Conservation (phyloP, 92 coral and sea anemone species). For the Virgularia gustaviana region DNA sequence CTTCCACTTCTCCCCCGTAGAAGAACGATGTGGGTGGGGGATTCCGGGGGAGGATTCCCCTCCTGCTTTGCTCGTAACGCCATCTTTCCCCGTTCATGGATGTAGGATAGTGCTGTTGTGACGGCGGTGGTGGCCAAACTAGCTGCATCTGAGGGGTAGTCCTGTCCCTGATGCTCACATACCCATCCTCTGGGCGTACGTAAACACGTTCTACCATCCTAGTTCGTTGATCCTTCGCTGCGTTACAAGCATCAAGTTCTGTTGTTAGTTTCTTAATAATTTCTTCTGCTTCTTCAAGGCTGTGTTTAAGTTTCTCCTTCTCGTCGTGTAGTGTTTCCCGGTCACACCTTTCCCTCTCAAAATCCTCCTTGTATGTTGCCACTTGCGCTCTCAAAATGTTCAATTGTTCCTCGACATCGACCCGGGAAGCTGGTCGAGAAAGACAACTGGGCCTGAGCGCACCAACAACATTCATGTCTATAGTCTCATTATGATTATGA, state of each 20-base stretch:
- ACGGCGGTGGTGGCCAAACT: conserved; percentile 57
- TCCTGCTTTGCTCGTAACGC: conserved; percentile 78
- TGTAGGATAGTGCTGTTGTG: too few species aligned
- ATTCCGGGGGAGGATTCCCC: conserved; percentile 87
- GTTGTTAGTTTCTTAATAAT: conserved; percentile 71
- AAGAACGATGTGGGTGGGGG: conserved; percentile 73
- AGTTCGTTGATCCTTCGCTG: conserved; percentile 50
- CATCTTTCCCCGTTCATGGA: conserved; percentile 39
- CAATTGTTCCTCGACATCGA: conserved; percentile 49
- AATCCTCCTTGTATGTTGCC: conserved; percentile 84
- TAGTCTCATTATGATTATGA: conserved; percentile 13
- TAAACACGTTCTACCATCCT: conserved; percentile 44
- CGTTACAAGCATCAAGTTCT: conserved; percentile 87
- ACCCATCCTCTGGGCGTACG: conserved; percentile 41
- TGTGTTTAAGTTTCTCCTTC: conserved; percentile 67
- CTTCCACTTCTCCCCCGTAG: conserved; percentile 96
- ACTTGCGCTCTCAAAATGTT: conserved; percentile 74
- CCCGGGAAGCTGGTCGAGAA: conserved; percentile 21
- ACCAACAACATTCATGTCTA: too few species aligned
- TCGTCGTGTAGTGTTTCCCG: conserved; percentile 80
- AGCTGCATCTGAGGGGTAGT: conserved; percentile 58
- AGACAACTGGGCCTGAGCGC: too few species aligned
- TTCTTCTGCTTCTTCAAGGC: conserved; percentile 78
- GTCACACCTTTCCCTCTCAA: conserved; percentile 81
- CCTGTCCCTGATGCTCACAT: background rate